These are phyloP conservation scores for Intellagama lesueurii DNA, from an alignment of 2,797 vertebrate genomes.

Conservation along the genomic window DNA sequence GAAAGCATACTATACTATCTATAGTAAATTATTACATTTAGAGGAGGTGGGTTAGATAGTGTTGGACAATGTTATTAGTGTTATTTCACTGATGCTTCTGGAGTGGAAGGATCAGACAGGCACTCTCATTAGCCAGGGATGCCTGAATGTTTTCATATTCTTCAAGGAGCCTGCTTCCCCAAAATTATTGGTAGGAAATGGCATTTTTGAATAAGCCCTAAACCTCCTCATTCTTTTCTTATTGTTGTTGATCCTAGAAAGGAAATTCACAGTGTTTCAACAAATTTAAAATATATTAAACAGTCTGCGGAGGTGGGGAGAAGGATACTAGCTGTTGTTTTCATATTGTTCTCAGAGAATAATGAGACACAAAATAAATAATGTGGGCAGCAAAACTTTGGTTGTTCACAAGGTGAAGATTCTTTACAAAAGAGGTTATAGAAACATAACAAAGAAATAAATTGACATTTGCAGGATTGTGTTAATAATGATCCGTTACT, in stretches of 20 bases:
- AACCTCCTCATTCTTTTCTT: background rate
- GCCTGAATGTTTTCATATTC: too few relatives aligned
- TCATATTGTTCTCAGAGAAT: background rate
- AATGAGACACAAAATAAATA: background rate
- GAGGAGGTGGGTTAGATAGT: background rate
- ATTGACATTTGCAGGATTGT: background rate
- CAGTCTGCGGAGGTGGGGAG: too few relatives aligned
- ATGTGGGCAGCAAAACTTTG: background rate
- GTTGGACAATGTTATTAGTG: background rate
- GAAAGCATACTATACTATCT: background rate
- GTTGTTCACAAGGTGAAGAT: background rate
- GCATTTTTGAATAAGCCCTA: background rate
- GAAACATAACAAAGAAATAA: background rate
- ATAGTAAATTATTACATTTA: constrained; percentile 1
- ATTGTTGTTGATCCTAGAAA: background rate
- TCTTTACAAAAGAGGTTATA: background rate
- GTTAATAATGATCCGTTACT: background rate
- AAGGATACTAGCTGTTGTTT: background rate
- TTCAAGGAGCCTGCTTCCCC: too few relatives aligned
- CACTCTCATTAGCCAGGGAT: too few relatives aligned
- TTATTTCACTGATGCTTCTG: too few relatives aligned
- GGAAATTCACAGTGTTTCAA: background rate
- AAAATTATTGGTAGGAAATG: background rate
- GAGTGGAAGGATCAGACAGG: too few relatives aligned
- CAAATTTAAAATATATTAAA: background rate